Evolutionary conservation across 2,797 vertebrate species (phyloP), one percentile per base, ranked within the genome.

Genomic region (Apogon talboti): DNA sequence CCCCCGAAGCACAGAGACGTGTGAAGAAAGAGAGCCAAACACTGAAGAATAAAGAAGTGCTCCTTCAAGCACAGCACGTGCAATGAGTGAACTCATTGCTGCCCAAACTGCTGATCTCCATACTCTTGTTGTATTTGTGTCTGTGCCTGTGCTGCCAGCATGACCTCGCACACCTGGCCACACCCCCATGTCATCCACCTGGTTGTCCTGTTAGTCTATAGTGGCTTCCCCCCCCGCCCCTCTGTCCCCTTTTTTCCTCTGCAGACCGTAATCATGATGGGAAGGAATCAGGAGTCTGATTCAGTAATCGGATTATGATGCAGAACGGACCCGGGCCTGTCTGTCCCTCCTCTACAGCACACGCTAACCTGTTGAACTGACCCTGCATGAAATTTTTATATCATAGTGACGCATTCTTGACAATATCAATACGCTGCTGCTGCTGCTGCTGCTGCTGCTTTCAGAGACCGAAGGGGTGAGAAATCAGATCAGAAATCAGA

Each of bases 91-190:
- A 55, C 64, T 76, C 64, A 47, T 45, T 38, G 44, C 77, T 79
- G 66, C 68, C 67, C 42, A 42, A 49, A 56, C 76, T 45, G 55
- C 62, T 60, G 56, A 76, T 69, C 75, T 76, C 56, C 69, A 35
- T 18, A 80, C 78, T 78, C 73, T 79, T 33, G 48, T n/a, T 78
- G 77, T 83, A 65, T 89, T 70, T 47, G 76, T 89, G 81, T 90
- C 81, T 74, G 79, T 86, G 86, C 79, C 85, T 80, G 87, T 87
- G 79, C 81, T 78, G 77, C 85, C 82, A 84, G 91, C 92, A 93
- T 93, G 91, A 89, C 75, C 79, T 76, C 16, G 66, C 80, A 78
- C 85, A 81, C 77, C 78, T 66, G 78, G 71, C 80, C 77, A 50
- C 57, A 16, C 76, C 62, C 43, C 41, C 44, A 38, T 11, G 7